phyloP scores from a whole-genome alignment of 2,888 invertebrate genomes.

The Nipponacmea schrenckii region DNA sequence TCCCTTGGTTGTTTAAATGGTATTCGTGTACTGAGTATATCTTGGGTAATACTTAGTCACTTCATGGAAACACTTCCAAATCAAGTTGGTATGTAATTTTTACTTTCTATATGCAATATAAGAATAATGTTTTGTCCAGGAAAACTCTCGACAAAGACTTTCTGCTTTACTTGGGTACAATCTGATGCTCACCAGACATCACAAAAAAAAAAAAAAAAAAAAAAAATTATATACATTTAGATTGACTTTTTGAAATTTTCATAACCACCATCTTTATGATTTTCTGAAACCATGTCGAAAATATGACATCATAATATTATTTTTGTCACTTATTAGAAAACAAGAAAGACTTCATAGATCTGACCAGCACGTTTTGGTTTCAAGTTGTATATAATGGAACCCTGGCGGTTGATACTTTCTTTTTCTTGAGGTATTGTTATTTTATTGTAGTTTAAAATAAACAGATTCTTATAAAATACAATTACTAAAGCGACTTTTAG shows the following conservation, averaged over 20 bases:
- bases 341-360: too few relatives aligned
- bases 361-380: too few relatives aligned
- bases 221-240: too few relatives aligned
- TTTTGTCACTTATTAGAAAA: too few relatives aligned
- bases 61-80: slow-evolving; percentile 26
- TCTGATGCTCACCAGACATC: too few relatives aligned
- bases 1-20: slow-evolving; percentile 77
- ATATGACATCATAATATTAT: background rate
- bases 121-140: too few relatives aligned
- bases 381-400: slow-evolving; percentile 32
- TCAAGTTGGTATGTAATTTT: background rate
- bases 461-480: background rate
- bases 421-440: slow-evolving; percentile 26
- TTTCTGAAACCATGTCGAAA: background rate
- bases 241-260: too few relatives aligned
- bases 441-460: background rate
- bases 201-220: too few relatives aligned
- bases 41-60: slow-evolving; percentile 61
- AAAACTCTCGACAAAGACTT: too few relatives aligned
- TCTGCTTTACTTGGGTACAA: too few relatives aligned
- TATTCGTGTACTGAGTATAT: slow-evolving; percentile 71
- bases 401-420: slow-evolving; percentile 34
- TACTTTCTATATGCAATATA: too few relatives aligned
- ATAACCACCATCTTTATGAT: background rate
- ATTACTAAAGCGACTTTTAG: background rate